Base-by-base conservation (phyloP, 2,797 vertebrate species). In the Catharus ustulatus region DNA sequence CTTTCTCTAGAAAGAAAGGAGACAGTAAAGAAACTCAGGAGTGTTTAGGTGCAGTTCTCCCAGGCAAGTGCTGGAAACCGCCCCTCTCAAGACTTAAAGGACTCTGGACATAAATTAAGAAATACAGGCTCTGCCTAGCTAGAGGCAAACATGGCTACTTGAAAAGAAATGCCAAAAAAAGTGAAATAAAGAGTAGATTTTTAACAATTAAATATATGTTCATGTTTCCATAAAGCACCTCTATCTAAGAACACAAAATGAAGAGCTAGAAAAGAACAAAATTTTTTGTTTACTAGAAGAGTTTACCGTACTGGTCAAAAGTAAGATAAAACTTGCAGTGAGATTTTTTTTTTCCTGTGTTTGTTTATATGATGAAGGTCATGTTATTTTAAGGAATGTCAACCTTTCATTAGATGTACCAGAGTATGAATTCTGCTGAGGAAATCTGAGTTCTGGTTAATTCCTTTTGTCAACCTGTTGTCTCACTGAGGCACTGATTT, bases 301-400 rank as follows among this genome's bases (percentile, higher is more conserved):
- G 29, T 42, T 94, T 92, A 54, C 29, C 1, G 1, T 66, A 69
- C 29, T 42, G 59, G 32, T 19, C 46, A 84, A 66, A 93, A 93
- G 26, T n/a, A 84, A 86, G 71, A 84, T 42, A 84, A 79, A 87
- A 83, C 34, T 45, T 58, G 48, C 21, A 66, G 18, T 20, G 21
- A 15, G 29, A 11, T 15, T 3, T 59, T 74, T 93, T 93, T 90
- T 59, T 75, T 5, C 49, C 67, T 72, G 15, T 54, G 42, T 30
- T 90, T 91, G 52, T 84, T 94, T 94, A 89, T 85, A 54, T n/a
- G n/a, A 78, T 36, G n/a, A 81, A 54, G 75, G 63, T 84, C 21
- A 67, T 76, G 66, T 52, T 94, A 88, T 85, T 94, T 85, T 66
- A 93, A 84, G 73, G 11, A 84, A 86, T 69, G 71, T 91, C 87